Conservation (phyloP, 2,888 invertebrate species). For the Erebia ligea region DNA sequence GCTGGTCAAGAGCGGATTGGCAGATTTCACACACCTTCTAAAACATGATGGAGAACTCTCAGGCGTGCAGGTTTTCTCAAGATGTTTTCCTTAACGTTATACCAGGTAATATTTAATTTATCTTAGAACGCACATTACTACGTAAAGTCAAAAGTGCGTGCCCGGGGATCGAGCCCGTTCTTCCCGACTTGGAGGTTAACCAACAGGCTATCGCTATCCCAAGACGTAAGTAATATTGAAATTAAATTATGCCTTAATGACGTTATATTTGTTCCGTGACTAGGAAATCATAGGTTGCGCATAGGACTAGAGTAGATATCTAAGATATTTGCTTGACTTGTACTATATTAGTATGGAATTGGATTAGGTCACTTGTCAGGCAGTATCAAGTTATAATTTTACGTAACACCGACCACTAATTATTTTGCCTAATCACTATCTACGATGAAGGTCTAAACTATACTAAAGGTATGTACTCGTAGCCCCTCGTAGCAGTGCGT, state of each 20-base stretch:
- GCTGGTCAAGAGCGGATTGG: too few species aligned
- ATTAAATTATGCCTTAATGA: neutral
- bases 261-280: constrained; percentile 1
- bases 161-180: too few species aligned
- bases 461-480: neutral
- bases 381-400: constrained; percentile 29
- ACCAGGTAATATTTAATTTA: too few species aligned
- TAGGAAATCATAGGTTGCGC: constrained; percentile 6
- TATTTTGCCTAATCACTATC: constrained; percentile 3
- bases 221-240: neutral
- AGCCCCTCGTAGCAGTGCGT: neutral
- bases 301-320: constrained; percentile 8
- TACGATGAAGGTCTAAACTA: neutral
- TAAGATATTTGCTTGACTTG: constrained; percentile 8
- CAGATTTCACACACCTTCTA: too few species aligned
- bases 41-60: too few species aligned
- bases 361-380: constrained; percentile 25
- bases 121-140: too few species aligned
- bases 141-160: too few species aligned
- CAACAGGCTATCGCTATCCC: neutral
- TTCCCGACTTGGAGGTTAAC: too few species aligned
- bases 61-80: too few species aligned
- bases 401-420: constrained; percentile 20
- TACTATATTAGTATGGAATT: constrained; percentile 30
- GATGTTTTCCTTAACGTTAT: too few species aligned